phyloP scores from a whole-genome alignment of 2,797 vertebrate species.

The Bucorvus abyssinicus region DNA sequence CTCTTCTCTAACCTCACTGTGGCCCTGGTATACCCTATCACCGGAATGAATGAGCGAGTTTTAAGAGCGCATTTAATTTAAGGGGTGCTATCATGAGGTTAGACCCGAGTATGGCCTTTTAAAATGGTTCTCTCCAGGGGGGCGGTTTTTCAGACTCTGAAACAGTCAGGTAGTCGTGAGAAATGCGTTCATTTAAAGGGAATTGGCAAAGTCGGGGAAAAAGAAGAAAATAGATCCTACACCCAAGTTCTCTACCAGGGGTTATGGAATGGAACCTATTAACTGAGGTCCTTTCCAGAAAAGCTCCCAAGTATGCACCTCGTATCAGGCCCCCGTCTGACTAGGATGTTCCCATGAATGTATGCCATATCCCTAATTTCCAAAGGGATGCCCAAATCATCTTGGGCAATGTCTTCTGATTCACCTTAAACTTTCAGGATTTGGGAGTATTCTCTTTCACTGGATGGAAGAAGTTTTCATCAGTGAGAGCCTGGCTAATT shows the following conservation, averaged over 20 bases:
- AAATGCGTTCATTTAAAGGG: background rate
- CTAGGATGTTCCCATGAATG: background rate
- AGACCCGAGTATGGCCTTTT: slow-evolving; percentile 1
- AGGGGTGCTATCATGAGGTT: slow-evolving; percentile 1
- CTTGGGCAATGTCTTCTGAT: background rate
- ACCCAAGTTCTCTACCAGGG: background rate
- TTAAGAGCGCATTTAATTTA: slow-evolving; percentile 54
- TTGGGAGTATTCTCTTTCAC: background rate
- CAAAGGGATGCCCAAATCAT: background rate
- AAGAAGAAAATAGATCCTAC: background rate
- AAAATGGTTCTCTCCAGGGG: background rate
- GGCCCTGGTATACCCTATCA: slow-evolving; percentile 22
- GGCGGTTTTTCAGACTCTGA: background rate
- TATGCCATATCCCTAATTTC: too few relatives aligned
- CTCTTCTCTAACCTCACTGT: slow-evolving; percentile 47
- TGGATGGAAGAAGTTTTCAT: background rate
- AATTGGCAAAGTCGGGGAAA: background rate
- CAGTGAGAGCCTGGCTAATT: background rate
- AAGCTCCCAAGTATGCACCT: background rate
- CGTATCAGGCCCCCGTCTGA: background rate
- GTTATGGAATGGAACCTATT: background rate
- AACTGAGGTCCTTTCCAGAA: background rate
- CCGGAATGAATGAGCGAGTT: slow-evolving; percentile 41
- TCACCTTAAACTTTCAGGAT: background rate
- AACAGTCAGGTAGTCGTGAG: background rate